Percentiles rank a stretch among this genome's conserved stretches.
Evolutionary conservation across 2,888 invertebrate genomes (phyloP).

Genomic region (Sarcophaga variegata): DNA sequence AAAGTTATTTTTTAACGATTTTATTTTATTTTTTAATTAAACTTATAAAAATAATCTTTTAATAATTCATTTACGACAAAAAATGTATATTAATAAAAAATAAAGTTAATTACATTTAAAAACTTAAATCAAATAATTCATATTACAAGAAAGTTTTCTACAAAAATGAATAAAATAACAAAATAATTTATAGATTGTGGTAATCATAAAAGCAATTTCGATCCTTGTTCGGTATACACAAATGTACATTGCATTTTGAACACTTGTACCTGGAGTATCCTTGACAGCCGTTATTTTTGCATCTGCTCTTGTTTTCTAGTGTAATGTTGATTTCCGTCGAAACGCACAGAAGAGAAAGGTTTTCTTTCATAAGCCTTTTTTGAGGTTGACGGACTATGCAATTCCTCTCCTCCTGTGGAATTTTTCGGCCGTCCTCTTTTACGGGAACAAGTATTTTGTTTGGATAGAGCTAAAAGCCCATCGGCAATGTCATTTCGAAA

Average conservation of each 20-base stretch:
- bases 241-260: conserved; percentile 4
- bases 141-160: not conserved
- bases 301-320: not conserved
- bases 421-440: not conserved
- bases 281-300: not conserved
- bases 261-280: not conserved
- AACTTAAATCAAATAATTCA: not conserved
- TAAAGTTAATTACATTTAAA: not conserved
- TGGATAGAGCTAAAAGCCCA: not conserved
- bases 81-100: not conserved
- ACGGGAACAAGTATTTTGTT: not conserved
- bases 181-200: not conserved
- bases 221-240: not conserved
- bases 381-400: too few relatives aligned
- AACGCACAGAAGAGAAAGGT: not conserved
- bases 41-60: not conserved
- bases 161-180: not conserved
- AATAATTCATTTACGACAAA: not conserved
- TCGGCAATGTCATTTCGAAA: not conserved
- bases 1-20: conserved; percentile 18
- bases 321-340: not conserved
- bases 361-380: not conserved
- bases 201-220: conserved; percentile 6
- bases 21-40: conserved; percentile 30
- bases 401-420: not conserved